These are phyloP conservation scores for Microtus pennsylvanicus DNA, from an alignment of 2,113 vertebrate species.

Conservation along the genomic window DNA sequence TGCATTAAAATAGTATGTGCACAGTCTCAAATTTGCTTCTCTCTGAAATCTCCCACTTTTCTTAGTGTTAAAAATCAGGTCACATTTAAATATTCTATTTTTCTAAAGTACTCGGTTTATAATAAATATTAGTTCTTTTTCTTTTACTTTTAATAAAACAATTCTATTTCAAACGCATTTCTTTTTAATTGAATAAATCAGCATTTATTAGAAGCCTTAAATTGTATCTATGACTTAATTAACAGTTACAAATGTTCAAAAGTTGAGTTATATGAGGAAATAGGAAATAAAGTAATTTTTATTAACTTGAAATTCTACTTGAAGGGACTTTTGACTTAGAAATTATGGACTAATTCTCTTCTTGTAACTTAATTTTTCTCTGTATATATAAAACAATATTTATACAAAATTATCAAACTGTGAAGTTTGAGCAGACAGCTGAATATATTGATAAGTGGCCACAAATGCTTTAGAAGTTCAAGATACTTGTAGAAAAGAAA, in stretches of 20 bases:
- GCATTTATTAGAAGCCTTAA: constrained; percentile 1
- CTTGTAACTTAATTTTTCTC: neutral
- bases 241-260: neutral
- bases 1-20: neutral
- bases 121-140: neutral
- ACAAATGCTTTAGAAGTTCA: constrained; percentile 29
- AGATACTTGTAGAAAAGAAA: constrained; percentile 9
- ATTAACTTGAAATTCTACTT: constrained; percentile 20
- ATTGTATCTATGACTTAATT: neutral
- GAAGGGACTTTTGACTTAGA: neutral
- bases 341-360: neutral
- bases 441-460: neutral
- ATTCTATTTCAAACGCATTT: neutral
- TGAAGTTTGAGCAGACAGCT: neutral
- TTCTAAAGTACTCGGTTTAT: neutral
- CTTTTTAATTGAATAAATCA: constrained; percentile 19
- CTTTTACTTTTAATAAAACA: constrained; percentile 40
- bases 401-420: neutral
- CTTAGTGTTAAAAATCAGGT: constrained; percentile 7
- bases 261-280: neutral
- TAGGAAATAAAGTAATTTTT: constrained; percentile 9
- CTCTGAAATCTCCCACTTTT: neutral
- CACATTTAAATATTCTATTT: constrained; percentile 45
- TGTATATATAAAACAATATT: neutral
- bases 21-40: neutral